Base-by-base conservation (phyloP, 2,113 vertebrate species). In the Chamaea fasciata region DNA sequence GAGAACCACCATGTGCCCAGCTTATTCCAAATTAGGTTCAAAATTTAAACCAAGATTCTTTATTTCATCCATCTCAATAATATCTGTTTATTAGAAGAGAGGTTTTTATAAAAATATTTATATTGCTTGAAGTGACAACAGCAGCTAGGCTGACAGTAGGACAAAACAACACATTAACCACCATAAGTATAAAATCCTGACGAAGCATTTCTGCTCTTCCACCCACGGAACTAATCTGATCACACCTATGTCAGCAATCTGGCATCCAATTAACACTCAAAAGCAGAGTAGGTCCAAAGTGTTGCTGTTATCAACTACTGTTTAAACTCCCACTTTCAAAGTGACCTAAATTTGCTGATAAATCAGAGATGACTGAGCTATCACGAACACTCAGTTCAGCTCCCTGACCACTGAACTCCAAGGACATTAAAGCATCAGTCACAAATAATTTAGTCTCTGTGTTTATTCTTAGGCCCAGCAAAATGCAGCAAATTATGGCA, bases 281-380 rank as follows among this genome's bases (percentile, higher is more conserved):
- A 89, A 91, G 77, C 62, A 69, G 62, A 87, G 65, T 1, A 87
- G 44, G 49, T 84, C 83, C 86, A 84, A 89, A 94, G 47, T 24
- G 59, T 83, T 89, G 60, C 79, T 78, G 33, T 62, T 93, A 94
- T 55, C 84, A 81, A 77, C 86, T 52, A 7, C 44, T 81, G 42
- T 50, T 92, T 83, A 78, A 87, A 90, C 80, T 83, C 65, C 65
- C 57, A 85, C 46, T 80, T 83, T 64, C 41, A 83, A 95, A 93
- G 82, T 79, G 83, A 84, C 77, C 83, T 89, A 92, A 91, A 95
- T 96, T 84, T 93, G 89, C 92, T 96, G 90, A 97, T 95, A 92
- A 85, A 91, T 90, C 90, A 92, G 95, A 84, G 95, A 81, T 26
- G 76, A 90, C 89, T 87, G 76, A 69, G 62, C 89, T 81, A 47